Evolutionary conservation across 1,140 invertebrate genomes (phyloP).

Genomic region (Drosophila simulans): DNA sequence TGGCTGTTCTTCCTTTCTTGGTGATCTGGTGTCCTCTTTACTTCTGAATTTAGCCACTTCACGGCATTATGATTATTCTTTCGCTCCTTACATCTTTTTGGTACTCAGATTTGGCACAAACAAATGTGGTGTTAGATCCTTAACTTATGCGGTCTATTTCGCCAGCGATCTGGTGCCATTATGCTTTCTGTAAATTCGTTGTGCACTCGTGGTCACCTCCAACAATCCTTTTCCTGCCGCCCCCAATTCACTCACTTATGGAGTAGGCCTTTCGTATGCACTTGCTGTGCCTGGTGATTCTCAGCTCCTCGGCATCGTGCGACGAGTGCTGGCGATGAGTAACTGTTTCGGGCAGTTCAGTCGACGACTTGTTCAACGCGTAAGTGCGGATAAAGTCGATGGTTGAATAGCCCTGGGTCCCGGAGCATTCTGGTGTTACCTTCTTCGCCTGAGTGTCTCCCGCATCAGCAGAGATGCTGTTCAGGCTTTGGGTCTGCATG

Average conservation of each 20-base stretch:
- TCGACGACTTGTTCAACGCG: conserved; percentile 90
- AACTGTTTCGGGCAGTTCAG: conserved; percentile 78
- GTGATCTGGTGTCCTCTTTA: neutral
- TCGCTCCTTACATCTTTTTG: neutral
- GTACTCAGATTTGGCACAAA: too few relatives aligned
- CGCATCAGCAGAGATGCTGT: conserved; percentile 13
- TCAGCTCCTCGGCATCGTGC: conserved; percentile 87
- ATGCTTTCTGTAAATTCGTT: conserved; percentile 49
- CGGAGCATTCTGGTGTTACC: conserved; percentile 10
- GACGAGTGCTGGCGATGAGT: conserved; percentile 66
- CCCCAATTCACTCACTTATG: conserved; percentile 86
- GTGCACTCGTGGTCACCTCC: conserved; percentile 16
- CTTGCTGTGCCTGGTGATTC: conserved; percentile 85
- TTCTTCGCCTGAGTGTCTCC: conserved; percentile 5
- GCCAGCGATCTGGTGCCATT: neutral
- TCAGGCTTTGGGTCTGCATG: conserved; percentile 44
- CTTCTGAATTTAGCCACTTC: too few relatives aligned
- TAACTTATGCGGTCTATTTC: neutral
- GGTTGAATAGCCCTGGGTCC: conserved; percentile 90
- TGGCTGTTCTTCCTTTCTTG: too few relatives aligned
- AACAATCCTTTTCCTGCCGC: conserved; percentile 24
- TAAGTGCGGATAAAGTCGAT: conserved; percentile 97
- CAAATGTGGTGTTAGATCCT: too few relatives aligned
- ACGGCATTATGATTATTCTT: neutral
- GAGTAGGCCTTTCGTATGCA: conserved; percentile 86